These are phyloP conservation scores for Acrossocheilus wenchowensis DNA, from an alignment of 2,797 vertebrate genomes.

Conservation along the genomic window DNA sequence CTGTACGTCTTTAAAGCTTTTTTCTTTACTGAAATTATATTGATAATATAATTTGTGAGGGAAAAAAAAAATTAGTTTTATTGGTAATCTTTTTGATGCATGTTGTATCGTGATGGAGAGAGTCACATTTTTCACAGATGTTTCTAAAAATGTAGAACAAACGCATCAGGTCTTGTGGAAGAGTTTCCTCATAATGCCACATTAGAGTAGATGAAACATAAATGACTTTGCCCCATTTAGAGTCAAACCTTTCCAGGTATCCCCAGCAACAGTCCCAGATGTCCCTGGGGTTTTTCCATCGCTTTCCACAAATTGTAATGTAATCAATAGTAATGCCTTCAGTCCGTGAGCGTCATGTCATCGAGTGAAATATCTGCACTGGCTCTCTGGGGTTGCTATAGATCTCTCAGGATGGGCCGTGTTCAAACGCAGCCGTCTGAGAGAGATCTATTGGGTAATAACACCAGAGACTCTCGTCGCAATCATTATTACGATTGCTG, in stretches of 20 bases:
- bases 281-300: constrained; percentile 63
- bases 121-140: background rate
- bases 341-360: constrained; percentile 36
- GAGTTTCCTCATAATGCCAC: background rate
- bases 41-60: too few species aligned
- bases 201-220: background rate
- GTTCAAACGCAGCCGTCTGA: background rate
- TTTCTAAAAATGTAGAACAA: background rate
- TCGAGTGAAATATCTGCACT: constrained; percentile 32
- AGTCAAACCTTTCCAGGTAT: constrained; percentile 7
- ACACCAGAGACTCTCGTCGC: constrained; percentile 2
- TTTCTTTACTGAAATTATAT: too few species aligned
- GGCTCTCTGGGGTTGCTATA: constrained; percentile 12
- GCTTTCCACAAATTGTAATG: constrained; percentile 50
- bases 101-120: background rate
- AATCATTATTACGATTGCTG: constrained; percentile 38
- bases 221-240: background rate
- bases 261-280: constrained; percentile 49
- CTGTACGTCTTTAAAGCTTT: too few species aligned
- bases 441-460: constrained; percentile 36
- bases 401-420: constrained; percentile 19
- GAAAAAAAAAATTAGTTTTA: too few species aligned
- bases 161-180: background rate
- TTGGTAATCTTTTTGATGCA: background rate
- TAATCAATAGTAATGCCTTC: constrained; percentile 67